Conservation (phyloP, 1,140 invertebrate species). For the Anastrepha obliqua region DNA sequence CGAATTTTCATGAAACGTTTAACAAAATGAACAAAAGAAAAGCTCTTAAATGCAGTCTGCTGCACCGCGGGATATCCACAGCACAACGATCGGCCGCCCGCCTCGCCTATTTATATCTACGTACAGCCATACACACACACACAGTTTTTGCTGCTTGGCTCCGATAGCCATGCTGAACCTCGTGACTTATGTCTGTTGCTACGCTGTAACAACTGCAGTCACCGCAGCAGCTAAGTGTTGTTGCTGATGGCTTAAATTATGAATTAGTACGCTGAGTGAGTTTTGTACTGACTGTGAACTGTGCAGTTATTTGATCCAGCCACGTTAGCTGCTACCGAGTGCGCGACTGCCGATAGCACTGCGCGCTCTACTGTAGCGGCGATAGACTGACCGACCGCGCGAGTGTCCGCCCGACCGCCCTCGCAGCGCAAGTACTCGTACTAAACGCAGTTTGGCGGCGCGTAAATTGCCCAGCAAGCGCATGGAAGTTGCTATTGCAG, state of each 20-base stretch:
- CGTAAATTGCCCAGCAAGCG: slow-evolving; percentile 20
- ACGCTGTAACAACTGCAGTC: neutral
- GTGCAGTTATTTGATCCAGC: neutral
- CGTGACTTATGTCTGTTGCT: slow-evolving; percentile 34
- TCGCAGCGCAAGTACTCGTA: neutral
- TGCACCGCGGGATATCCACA: neutral
- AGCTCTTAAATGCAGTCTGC: slow-evolving; percentile 1
- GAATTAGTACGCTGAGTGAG: slow-evolving; percentile 20
- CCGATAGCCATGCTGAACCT: slow-evolving; percentile 17
- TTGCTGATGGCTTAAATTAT: slow-evolving; percentile 48
- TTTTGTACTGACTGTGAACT: slow-evolving; percentile 14
- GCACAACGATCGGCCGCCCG: slow-evolving; percentile 1
- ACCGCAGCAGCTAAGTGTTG: neutral
- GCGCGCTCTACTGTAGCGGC: neutral
- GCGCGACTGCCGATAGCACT: neutral
- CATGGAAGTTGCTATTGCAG: neutral
- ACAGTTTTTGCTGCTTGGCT: neutral
- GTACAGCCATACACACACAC: neutral
- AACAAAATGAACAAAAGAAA: neutral
- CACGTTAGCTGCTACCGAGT: slow-evolving; percentile 2
- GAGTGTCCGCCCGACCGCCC: neutral
- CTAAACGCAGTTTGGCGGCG: slow-evolving; percentile 23
- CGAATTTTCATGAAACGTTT: slow-evolving; percentile 9
- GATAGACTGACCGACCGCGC: neutral
- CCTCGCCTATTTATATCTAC: slow-evolving; percentile 1